Evolutionary conservation across 2,888 invertebrate genomes (phyloP), one percentile per base, ranked within the genome.

Genomic region (Chaetoderma sp.): DNA sequence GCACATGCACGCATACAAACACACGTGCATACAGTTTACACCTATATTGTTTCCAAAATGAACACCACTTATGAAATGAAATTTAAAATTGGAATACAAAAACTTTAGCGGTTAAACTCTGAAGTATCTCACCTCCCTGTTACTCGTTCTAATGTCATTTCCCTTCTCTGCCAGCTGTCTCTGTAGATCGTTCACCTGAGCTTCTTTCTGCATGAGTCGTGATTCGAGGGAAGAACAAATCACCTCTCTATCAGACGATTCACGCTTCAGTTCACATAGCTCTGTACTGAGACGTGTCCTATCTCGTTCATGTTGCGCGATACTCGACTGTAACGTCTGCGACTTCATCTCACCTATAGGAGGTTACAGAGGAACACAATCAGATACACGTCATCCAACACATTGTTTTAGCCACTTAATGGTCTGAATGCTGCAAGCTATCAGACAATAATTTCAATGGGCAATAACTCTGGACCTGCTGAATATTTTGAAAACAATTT

Each of bases 181-280:
- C 68, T 83, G 82, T 2, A 83, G 74, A 47, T 82, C 81, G 8
- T 78, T 73, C 28, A 82, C 71, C 61, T 82, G 82, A 18, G 72
- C 59, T 36, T 81, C 82, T 4, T 80, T 70, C 59, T 83, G 81
- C 32, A 72, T 77, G 2, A 82, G 76, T 18, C 79, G 67, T 0
- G 77, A 60, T 57, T 83, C 82, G 58, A 79, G 65, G 2, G 78
- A 73, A 2, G 73, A 63, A 27, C 72, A 71, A 60, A 78, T 73
- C 3, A 76, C 65, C 27, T 81, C 81, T 47, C 74, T 68, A 21
- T 79, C 78, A 0, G 74, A 45, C 16, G 80, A 28, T 27, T 78
- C 77, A 18, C 72, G 70, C 54, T 74, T 64, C 42, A 75, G 62
- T 27, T 77, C 76, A 1, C 71, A 61, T 8, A 80, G 62, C 49